Conservation (phyloP, 2,797 vertebrate species). For the Rhabdophis nuchalis region DNA sequence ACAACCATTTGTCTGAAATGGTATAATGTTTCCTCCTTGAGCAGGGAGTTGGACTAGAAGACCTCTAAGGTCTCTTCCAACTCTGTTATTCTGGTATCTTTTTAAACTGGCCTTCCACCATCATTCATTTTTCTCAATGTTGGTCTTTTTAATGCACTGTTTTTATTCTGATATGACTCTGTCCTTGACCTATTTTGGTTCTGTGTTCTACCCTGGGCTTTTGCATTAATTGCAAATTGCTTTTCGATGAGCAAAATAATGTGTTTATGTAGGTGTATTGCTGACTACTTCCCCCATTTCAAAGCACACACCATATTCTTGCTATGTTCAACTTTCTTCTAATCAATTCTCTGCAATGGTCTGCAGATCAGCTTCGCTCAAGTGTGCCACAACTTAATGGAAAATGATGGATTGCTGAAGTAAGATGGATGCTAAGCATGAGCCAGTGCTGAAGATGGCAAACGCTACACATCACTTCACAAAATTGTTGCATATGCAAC, state of each 20-base stretch:
- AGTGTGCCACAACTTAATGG: neutral
- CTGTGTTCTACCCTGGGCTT: neutral
- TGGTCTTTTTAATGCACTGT: neutral
- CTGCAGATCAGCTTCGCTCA: neutral
- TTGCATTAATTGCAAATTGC: neutral
- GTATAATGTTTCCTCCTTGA: neutral
- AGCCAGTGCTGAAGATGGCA: neutral
- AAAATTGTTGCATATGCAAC: neutral
- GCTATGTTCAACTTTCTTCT: neutral
- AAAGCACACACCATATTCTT: neutral
- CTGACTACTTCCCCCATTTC: neutral
- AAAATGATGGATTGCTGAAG: neutral
- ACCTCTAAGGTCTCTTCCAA: neutral
- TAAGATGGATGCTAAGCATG: neutral
- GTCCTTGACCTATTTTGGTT: neutral
- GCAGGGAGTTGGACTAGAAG: neutral
- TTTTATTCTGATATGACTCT: neutral
- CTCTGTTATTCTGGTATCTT: neutral
- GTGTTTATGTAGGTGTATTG: neutral
- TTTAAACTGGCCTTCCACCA: neutral
- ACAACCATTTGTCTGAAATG: neutral
- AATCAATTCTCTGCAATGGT: neutral
- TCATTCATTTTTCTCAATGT: neutral
- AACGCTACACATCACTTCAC: neutral
- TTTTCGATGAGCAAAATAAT: neutral